These are phyloP conservation scores for Dioctria linearis DNA, from an alignment of 2,888 invertebrate genomes.

Conservation along the genomic window DNA sequence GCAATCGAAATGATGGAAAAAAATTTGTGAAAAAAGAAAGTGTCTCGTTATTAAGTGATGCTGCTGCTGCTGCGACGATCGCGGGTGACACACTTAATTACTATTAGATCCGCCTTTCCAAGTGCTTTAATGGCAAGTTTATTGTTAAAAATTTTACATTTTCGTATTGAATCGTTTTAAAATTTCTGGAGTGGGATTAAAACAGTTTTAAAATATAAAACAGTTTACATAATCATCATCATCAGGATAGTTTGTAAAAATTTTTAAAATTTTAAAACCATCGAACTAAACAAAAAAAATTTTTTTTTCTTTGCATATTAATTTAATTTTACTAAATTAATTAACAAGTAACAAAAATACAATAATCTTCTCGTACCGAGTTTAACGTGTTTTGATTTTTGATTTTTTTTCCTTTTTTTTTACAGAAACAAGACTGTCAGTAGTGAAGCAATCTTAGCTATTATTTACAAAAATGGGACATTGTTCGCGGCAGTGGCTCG, in stretches of 20 bases:
- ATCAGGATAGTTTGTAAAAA: too few relatives aligned
- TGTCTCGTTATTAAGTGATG: constrained; percentile 64
- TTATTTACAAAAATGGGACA: constrained; percentile 67
- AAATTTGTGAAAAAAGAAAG: constrained; percentile 65
- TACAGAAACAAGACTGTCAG: constrained; percentile 37
- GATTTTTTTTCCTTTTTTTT: constrained; percentile 22
- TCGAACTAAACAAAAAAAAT: too few relatives aligned
- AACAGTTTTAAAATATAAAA: too few relatives aligned
- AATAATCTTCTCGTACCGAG: too few relatives aligned
- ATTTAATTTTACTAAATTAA: too few relatives aligned
- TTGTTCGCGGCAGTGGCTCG: constrained; percentile 68
- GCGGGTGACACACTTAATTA: constrained; percentile 56
- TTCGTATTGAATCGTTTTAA: not conserved
- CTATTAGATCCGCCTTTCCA: constrained; percentile 1
- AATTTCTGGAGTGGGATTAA: not conserved
- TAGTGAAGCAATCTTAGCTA: constrained; percentile 24
- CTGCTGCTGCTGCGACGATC: constrained; percentile 44
- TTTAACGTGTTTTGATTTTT: constrained; percentile 19
- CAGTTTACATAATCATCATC: too few relatives aligned
- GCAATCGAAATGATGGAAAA: constrained; percentile 61
- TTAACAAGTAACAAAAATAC: constrained; percentile 3
- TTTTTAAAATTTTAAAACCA: too few relatives aligned
- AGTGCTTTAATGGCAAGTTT: constrained; percentile 16
- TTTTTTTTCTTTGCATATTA: too few relatives aligned
- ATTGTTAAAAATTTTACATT: constrained; percentile 12